Evolutionary conservation across 2,888 invertebrate species (phyloP), one percentile per base, ranked within the genome.

Genomic region (Chesias legatella): DNA sequence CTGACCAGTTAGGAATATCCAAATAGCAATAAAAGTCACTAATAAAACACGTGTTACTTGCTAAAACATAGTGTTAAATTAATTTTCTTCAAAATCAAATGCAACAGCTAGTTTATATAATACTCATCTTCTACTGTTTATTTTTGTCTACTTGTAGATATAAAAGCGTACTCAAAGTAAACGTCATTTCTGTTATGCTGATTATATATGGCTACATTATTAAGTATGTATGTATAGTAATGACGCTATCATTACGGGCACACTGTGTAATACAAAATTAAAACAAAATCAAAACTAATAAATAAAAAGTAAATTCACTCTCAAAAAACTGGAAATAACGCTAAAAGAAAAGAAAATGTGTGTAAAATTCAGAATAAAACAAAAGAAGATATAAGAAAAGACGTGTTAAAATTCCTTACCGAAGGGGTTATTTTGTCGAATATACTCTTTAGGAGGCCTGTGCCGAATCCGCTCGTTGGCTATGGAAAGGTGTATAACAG

Each of bases 361-460:
- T 75, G 62, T 71, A 65, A 78, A 72, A 56, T 73, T 62, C 64
- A 75, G 67, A 75, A 79, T 69, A 58, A 76, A 73, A 73, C 63
- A 73, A 79, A 74, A 67, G 60, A 71, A 59, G 52, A 63, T 73
- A 62, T 74, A 73, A 73, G 63, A 77, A 83, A 84, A 82, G 77
- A 83, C 83, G 86, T 86, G 83, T 86, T 80, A 85, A 86, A 86
- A 88, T 85, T 86, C 86, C 89, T 89, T 89, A 89, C 89, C 89
- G 88, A 89, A 86, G 89, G 89, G 79, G 89, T 89, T 86, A 89
- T 89, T 89, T 89, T 89, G 89, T 89, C 89, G 89, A 89, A 89
- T 85, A 89, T 89, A 88, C 89, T 89, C 89, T 89, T 89, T 88
- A 89, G 89, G 62, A 89, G 89, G 75, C 89, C 89, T 84, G 88